Evolutionary conservation across 2,113 vertebrate genomes (phyloP), one percentile per base, ranked within the genome.

Genomic region (Zosterops japonicus): DNA sequence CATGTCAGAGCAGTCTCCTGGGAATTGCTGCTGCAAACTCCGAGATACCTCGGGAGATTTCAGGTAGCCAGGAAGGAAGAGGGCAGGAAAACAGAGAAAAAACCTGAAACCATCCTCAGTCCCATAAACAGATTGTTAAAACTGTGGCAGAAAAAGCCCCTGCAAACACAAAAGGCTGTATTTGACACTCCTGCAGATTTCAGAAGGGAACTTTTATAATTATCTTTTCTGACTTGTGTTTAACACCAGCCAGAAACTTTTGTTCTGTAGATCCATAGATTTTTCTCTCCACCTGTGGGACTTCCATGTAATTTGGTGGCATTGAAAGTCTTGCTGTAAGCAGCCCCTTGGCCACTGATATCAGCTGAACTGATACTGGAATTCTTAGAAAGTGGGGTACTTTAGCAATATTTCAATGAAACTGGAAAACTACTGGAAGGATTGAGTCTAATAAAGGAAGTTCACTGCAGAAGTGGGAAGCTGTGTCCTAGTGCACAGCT

Each of bases 11-110:
- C 83, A 80, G 71, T 93, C 94, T 61, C 67, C 60, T 91, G 90
- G 94, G 96, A 96, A 90, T 93, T 95, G 96, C 83, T 60, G 79
- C 52, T 57, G 89, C 94, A 91, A 79, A 81, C 95, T 95, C 87
- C 72, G 77, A 92, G 69, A 52, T 82, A 60, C 87, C 79, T 83
- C 90, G 88, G 87, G 76, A 97, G 90, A 95, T 96, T 93, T 89
- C 82, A 94, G 84, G 65, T 72, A 75, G 81, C 53, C 96, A 87
- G 77, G 55, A 93, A 83, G 86, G 9, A 28, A 33, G 11, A 33
- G 18, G 46, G 39, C 39, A 41, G 28, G 35, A 59, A 52, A 42
- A 63, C 4, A 4, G 12, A 4, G 10, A 5, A 25, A 19, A 64
- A 71, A 17, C 0, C 4, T 3, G 3, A 36, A 68, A 8, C 12